Conservation (phyloP, 2,797 vertebrate species). For the Agapornis canus region DNA sequence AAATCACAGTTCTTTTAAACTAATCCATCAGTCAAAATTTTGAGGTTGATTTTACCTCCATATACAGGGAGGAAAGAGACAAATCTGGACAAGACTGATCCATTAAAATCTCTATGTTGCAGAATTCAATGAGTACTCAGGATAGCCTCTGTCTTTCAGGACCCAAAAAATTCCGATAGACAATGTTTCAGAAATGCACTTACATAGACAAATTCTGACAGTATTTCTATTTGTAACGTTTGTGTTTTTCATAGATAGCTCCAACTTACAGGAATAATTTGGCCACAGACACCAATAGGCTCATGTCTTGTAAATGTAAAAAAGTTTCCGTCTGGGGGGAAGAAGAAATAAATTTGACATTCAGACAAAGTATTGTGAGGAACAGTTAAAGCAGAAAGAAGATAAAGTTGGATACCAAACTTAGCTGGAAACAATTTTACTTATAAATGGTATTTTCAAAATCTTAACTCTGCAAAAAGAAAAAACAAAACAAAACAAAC, state of each 20-base stretch:
- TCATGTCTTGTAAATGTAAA: constrained; percentile 89
- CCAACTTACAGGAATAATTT: constrained; percentile 90
- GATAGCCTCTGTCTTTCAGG: neutral
- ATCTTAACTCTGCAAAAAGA: neutral
- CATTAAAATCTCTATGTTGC: neutral
- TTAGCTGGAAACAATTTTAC: neutral
- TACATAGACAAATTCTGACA: neutral
- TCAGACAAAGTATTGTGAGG: neutral
- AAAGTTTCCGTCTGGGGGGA: constrained; percentile 84
- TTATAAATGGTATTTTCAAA: constrained; percentile 1
- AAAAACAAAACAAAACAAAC: too few species aligned
- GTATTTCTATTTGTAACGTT: neutral
- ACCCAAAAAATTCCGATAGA: neutral
- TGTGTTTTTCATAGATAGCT: neutral
- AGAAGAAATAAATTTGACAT: neutral
- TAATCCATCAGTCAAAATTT: neutral
- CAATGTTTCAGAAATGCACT: neutral
- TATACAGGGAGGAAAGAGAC: neutral
- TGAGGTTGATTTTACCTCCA: neutral
- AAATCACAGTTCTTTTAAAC: neutral
- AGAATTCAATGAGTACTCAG: neutral
- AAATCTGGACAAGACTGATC: neutral
- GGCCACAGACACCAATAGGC: constrained; percentile 89
- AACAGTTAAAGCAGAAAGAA: neutral
- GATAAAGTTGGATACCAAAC: neutral